Percentiles rank a stretch among this genome's conserved stretches.
These are phyloP conservation scores for Drosophila suboccidentalis DNA, from an alignment of 2,888 invertebrate species.

Conservation along the genomic window DNA sequence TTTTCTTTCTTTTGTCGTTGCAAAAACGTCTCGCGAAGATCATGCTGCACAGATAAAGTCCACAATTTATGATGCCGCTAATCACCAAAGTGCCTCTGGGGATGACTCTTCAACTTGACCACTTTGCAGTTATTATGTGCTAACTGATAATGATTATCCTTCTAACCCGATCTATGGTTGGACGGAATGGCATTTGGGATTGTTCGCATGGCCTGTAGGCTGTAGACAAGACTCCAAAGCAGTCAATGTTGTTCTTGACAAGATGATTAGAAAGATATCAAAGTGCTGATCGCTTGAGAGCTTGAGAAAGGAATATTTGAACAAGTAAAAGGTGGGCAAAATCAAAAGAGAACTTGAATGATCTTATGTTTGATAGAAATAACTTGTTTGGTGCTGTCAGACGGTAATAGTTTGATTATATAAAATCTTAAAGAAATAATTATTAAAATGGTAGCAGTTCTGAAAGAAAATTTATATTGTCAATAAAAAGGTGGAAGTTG, in stretches of 20 bases:
- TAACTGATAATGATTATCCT: constrained; percentile 79
- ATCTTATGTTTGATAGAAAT: background rate
- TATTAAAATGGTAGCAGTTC: background rate
- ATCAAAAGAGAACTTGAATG: background rate
- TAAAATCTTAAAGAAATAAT: background rate
- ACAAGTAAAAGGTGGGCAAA: constrained; percentile 36
- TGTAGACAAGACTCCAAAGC: constrained; percentile 4
- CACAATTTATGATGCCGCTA: constrained; percentile 65
- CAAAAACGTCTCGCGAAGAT: constrained; percentile 34
- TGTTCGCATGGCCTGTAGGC: constrained; percentile 1
- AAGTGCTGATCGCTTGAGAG: constrained; percentile 11
- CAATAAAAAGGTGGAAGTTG: too few relatives aligned
- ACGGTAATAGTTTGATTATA: background rate
- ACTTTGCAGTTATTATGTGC: constrained; percentile 71
- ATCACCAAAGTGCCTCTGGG: constrained; percentile 60
- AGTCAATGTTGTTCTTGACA: constrained; percentile 15
- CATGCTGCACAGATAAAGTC: constrained; percentile 58
- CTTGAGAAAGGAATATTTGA: constrained; percentile 30
- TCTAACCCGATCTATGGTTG: constrained; percentile 34
- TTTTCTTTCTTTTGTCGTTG: constrained; percentile 9
- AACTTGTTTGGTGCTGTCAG: background rate
- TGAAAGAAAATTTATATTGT: background rate
- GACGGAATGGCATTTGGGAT: constrained; percentile 26
- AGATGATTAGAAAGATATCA: constrained; percentile 39
- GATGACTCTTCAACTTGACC: constrained; percentile 57